Conservation (phyloP, 2,113 vertebrate genomes). For the Sander vitreus region DNA sequence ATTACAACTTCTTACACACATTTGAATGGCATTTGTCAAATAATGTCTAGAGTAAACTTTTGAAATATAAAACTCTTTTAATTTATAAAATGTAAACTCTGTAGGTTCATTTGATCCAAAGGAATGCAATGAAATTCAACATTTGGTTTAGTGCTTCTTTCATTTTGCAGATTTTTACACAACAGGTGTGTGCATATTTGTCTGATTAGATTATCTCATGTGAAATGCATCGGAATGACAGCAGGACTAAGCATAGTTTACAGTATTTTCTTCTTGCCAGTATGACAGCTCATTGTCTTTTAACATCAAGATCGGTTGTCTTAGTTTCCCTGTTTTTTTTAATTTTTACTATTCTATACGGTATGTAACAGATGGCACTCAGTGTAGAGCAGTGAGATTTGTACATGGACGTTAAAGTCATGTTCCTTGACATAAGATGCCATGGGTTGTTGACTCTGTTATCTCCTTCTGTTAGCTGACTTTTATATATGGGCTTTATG, state of each 20-base stretch:
- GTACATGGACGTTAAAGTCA: constrained; percentile 9
- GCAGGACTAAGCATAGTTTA: background rate
- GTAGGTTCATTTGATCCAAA: no score
- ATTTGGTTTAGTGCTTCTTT: no score
- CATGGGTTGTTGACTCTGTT: constrained; percentile 18
- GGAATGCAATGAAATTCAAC: no score
- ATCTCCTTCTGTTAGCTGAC: background rate
- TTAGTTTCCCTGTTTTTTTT: background rate
- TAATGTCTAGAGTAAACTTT: no score
- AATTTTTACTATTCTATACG: background rate
- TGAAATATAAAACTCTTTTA: no score
- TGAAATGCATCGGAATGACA: background rate
- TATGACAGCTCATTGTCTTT: background rate
- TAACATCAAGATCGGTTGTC: background rate
- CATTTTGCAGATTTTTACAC: no score
- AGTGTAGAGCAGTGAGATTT: background rate
- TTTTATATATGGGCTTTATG: constrained; percentile 26
- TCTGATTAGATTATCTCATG: no score
- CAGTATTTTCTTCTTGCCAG: background rate
- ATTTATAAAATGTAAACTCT: no score
- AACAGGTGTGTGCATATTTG: background rate
- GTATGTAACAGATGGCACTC: background rate
- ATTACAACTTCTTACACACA: no score
- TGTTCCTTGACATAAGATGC: constrained; percentile 9
- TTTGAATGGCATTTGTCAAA: no score